Evolutionary conservation across 2,888 invertebrate species (phyloP), one percentile per base, ranked within the genome.

Genomic region (Acutogordius australiensis): DNA sequence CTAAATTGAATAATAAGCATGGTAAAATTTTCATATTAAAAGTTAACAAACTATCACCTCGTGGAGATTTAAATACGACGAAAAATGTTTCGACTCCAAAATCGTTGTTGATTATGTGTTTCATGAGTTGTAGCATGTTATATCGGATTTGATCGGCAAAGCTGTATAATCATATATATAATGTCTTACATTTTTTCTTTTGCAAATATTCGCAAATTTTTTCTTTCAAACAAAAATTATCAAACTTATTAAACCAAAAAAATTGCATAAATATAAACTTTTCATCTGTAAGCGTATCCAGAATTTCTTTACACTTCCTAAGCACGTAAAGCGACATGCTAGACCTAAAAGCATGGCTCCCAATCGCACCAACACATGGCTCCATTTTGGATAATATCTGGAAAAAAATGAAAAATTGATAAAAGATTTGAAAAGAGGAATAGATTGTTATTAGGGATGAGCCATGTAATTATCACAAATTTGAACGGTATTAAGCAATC

Each of bases 331-430:
- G 23, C 8, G 51, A 51, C 4, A 51, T n/a, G 23, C 23, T 23
- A 26, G 8, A 51, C 26, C 26, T 51, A 51, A 51, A 51, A 8
- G 8, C 23, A 4, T 21, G 26, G 23, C 51, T 23, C 4, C 26
- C 51, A 13, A 4, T 8, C 8, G 51, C n/a, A n/a, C 37, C 51
- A 51, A 51, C 13, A 51, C 23, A 51, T 21, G 8, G 8, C 51
- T 51, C 51, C n/a, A 51, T n/a, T 51, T 51, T 51, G 18, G 26
- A 23, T n/a, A 51, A n/a, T 51, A 51, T 51, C 37, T 51, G 13
- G 4, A n/a, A n/a, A n/a, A 51, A 51, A 51, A 37, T 37, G 8
- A 37, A 51, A 51, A 51, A 51, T 51, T 51, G 4, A 23, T 51
- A n/a, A 21, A 51, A 51, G 23, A 51, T 51, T 37, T 37, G n/a